Conservation (phyloP, 2,888 invertebrate species). For the Xiphydria camelus region DNA sequence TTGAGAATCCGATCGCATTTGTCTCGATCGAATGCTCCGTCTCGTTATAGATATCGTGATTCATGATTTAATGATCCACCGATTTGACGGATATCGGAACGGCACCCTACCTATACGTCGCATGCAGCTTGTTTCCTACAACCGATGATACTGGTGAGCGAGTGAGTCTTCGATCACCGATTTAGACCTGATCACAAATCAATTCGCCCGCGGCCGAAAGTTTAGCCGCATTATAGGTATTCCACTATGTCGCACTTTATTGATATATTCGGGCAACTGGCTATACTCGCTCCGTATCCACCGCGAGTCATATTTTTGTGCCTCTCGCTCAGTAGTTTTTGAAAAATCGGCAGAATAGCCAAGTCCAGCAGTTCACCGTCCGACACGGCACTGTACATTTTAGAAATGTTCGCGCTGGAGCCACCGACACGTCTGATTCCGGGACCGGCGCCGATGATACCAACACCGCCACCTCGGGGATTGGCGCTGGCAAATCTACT, state of each 20-base stretch:
- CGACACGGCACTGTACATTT: slow-evolving; percentile 78
- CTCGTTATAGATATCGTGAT: too few species aligned
- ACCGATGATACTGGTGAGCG: too few species aligned
- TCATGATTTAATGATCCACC: too few species aligned
- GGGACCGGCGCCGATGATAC: slow-evolving; percentile 52
- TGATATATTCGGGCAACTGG: slow-evolving; percentile 92
- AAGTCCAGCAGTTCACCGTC: slow-evolving; percentile 84
- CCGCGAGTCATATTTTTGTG: slow-evolving; percentile 70
- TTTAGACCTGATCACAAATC: too few species aligned
- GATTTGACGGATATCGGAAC: too few species aligned
- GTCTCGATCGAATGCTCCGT: too few species aligned
- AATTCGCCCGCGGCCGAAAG: too few species aligned
- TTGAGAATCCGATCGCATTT: too few species aligned
- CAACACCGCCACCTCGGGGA: slow-evolving; percentile 53
- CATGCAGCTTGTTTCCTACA: too few species aligned
- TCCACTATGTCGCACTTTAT: slow-evolving; percentile 96
- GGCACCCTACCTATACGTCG: too few species aligned
- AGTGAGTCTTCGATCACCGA: too few species aligned
- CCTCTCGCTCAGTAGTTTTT: slow-evolving; percentile 84
- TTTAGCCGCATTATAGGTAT: slow-evolving; percentile 71
- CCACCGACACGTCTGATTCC: slow-evolving; percentile 43
- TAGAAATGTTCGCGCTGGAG: slow-evolving; percentile 48
- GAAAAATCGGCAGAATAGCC: slow-evolving; percentile 88
- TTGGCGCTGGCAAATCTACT: slow-evolving; percentile 61
- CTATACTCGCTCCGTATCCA: slow-evolving; percentile 73